Base-by-base conservation (phyloP, 2,113 vertebrate species). In the Psilopsiagon aurifrons region DNA sequence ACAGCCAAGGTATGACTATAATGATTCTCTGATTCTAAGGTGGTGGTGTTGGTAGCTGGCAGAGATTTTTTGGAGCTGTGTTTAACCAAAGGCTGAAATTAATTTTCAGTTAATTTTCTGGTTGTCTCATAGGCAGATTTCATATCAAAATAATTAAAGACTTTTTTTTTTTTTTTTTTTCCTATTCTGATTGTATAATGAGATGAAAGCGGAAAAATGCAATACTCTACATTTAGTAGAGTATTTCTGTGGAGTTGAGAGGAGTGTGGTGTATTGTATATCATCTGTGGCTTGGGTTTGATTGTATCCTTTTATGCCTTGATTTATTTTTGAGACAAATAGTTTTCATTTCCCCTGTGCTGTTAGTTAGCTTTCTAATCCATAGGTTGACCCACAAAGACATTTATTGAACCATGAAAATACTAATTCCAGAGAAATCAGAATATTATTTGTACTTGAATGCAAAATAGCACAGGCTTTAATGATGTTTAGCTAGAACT, bases 371-470 rank as follows among this genome's bases (percentile, higher is more conserved):
- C 11, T 55, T 88, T 88, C 35, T 67, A 88, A 93, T 71, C 20
- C 39, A 35, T 25, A 8, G 3, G 13, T 7, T 93, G 46, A 68
- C 5, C 27, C 54, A 55, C n/a, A 83, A 43, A 83, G 16, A 55
- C 35, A 41, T 92, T 90, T 90, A 71, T 41, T 91, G 59, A 83
- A 43, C 33, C 11, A 39, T 71, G 17, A 86, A 83, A 62, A 74
- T 44, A 75, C 25, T 90, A 90, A 86, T 93, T 92, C 79, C 46
- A 62, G 77, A 78, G 29, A 85, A 96, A 86, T 60, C 39, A 75
- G 51, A 60, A 59, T 86, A 41, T 83, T 70, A 71, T 74, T 93
- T 90, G 76, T 63, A 74, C 35, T 86, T 86, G 31, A 39, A 86
- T 81, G 55, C 51, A 88, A 92, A 92, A 86, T 69, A 90, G 7